Conservation (phyloP, 2,113 vertebrate species). For the Dicentrarchus labrax region DNA sequence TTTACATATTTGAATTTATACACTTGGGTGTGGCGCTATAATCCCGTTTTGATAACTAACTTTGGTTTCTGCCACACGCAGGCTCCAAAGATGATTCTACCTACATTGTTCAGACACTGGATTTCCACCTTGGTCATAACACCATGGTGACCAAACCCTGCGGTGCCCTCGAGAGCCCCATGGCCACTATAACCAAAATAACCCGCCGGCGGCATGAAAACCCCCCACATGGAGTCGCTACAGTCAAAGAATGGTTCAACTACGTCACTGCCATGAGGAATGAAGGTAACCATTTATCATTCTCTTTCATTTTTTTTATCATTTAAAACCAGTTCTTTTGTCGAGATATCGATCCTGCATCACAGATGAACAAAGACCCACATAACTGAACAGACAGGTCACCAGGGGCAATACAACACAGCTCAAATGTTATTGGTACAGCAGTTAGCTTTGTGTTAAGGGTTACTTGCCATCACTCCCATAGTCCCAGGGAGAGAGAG, state of each 20-base stretch:
- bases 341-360: no score
- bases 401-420: no score
- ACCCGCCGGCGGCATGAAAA: conserved; percentile 96
- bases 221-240: conserved; percentile 96
- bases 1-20: neutral
- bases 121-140: conserved; percentile 98
- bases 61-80: conserved; percentile 61
- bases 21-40: neutral
- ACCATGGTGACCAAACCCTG: conserved; percentile 99
- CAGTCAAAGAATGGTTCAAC: conserved; percentile 98
- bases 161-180: conserved; percentile 96
- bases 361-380: no score
- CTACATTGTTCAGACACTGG: conserved; percentile 96
- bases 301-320: no score
- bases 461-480: no score
- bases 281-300: conserved; percentile 86
- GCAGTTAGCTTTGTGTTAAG: no score
- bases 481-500: no score
- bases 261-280: conserved; percentile 98
- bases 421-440: no score
- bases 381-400: no score
- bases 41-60: neutral
- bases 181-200: conserved; percentile 99
- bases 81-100: conserved; percentile 96
- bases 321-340: neutral